Evolutionary conservation across 2,888 invertebrate genomes (phyloP), one percentile per base, ranked within the genome.

Genomic region (Phyllotreta striolata): DNA sequence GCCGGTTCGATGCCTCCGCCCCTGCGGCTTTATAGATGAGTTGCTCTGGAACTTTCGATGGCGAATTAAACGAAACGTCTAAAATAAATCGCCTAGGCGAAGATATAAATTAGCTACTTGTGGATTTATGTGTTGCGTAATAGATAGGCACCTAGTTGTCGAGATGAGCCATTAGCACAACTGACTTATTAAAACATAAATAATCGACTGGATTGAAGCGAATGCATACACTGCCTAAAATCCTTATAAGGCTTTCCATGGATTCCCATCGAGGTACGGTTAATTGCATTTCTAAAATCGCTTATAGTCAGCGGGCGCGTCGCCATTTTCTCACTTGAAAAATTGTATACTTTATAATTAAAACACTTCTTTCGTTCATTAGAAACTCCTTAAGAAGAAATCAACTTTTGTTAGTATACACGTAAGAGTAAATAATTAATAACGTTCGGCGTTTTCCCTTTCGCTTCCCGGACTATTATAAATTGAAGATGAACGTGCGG

Each of bases 151-250:
- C 37, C 51, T 10, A 1, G 39, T 38, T 12, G 13, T 7, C 38
- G 38, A 52, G 52, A 52, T 52, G 52, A 52, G 38, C 52, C 52
- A 52, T 52, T 52, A 52, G 9, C 52, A 52, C 13, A 52, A 14
- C 10, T 52, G 39, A 52, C 52, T 52, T 52, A 52, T 52, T 52
- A 52, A 52, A 52, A 52, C 52, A 52, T 52, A 52, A 52, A 52
- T 52, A 52, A 52, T 38, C 38, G 4, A 14, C 12, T 49, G 37
- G 35, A 49, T 49, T 35, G 35, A 49, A 24, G 24, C 24, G 24
- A 24, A 24, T 24, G 49, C 35, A 47, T 47, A 24, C n/a, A 47
- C 49, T 55, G 43, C 43, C 24, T 43, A n/a, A 55, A 43, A 55
- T 55, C 55, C 55, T 55, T 55, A 41, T 55, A 55, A 55, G 55